Percentiles rank a stretch among this genome's conserved stretches.
Evolutionary conservation across 2,797 vertebrate species (phyloP).

Genomic region (Neopelma chrysocephalum): DNA sequence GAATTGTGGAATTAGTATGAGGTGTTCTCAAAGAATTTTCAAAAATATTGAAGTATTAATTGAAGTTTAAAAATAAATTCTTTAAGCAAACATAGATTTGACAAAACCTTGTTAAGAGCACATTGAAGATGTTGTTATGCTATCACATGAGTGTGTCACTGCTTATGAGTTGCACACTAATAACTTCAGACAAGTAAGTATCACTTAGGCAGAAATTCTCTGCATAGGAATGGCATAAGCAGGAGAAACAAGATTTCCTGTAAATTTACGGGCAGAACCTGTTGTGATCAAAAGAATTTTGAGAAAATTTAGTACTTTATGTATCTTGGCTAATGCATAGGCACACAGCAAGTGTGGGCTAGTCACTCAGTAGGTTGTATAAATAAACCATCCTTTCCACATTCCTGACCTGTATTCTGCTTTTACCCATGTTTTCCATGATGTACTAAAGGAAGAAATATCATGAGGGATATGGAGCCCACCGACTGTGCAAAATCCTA

Average conservation of each 20-base stretch:
- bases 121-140: not conserved
- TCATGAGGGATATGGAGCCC: not conserved
- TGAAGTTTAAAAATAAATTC: not conserved
- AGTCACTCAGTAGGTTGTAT: not conserved
- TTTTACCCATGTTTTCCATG: not conserved
- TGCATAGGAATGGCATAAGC: not conserved
- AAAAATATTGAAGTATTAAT: not conserved
- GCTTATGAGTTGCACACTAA: not conserved
- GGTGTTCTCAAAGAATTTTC: not conserved
- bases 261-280: not conserved
- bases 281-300: not conserved
- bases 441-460: not conserved
- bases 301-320: not conserved
- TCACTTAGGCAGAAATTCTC: not conserved
- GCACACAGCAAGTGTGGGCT: not conserved
- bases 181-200: not conserved
- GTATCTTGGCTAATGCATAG: not conserved
- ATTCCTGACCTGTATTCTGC: not conserved
- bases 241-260: not conserved
- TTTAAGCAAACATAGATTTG: not conserved
- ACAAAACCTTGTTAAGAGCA: not conserved
- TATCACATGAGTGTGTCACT: not conserved
- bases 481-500: not conserved
- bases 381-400: not conserved
- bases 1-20: not conserved